Evolutionary conservation across 2,113 vertebrate species (phyloP), one percentile per base, ranked within the genome.

Genomic region (Theristicus caerulescens): DNA sequence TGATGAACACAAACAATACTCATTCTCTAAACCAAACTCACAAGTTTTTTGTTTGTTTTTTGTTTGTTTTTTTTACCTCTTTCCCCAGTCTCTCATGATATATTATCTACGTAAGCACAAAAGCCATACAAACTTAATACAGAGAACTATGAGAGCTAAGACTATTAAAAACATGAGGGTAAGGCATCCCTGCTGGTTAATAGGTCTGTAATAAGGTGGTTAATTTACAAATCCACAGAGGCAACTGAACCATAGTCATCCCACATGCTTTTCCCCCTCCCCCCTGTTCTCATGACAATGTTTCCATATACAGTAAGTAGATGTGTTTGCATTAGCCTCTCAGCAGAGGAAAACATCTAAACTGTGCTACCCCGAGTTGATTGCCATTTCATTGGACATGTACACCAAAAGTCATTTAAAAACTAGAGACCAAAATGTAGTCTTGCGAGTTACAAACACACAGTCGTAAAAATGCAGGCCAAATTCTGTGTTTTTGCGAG

Each of bases 171-270:
- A 97, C 95, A 97, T 92, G 98, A 98, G 98, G 99, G 98, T 99
- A 99, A 99, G 99, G 99, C 99, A 99, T 99, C 99, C 99, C 99
- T 99, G 99, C 98, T 99, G 98, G 99, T 99, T 98, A 99, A 99
- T 98, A 98, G 98, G 98, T 98, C 98, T 99, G 98, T 98, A 96
- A 95, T 97, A 97, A 97, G 57, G 90, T 96, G 96, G 98, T 98
- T 98, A 99, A 98, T 98, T 98, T 98, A 98, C 97, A 99, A 98
- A 98, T 98, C 98, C 98, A 98, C 69, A 97, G 96, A 98, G 99
- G 99, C 98, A 98, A 98, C 96, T 98, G 98, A 98, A 98, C 99
- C 98, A 99, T 98, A 98, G 99, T 98, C 98, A 96, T 98, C 98
- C 88, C 97, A 96, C 95, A 95, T 96, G 98, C 97, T 97, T 90